Evolutionary conservation across 64 coral and sea anemone genomes (phyloP).

Genomic region (Pocillopora damicornis): DNA sequence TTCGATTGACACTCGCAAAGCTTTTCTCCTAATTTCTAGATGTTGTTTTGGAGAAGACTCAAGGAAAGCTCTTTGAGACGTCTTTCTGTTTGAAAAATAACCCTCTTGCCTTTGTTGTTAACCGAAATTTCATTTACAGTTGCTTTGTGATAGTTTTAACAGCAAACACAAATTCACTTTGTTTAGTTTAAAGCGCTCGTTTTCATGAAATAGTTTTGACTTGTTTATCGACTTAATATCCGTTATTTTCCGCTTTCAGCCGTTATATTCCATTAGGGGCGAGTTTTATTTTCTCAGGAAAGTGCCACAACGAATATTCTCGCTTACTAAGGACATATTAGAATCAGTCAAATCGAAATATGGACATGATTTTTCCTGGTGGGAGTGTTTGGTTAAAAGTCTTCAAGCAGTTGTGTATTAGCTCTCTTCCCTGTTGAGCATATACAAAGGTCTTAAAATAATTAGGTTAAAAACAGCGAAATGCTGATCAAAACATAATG

Average conservation of each 20-base stretch:
- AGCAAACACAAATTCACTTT: background rate
- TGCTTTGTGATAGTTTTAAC: background rate
- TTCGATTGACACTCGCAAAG: background rate
- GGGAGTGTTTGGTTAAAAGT: background rate
- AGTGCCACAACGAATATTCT: background rate
- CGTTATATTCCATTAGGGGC: background rate
- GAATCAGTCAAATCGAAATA: background rate
- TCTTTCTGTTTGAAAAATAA: background rate
- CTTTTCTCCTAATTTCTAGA: background rate
- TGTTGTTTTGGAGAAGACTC: background rate
- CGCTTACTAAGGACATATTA: background rate
- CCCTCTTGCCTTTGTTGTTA: background rate
- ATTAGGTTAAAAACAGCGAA: background rate
- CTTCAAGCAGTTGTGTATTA: background rate
- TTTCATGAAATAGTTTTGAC: background rate
- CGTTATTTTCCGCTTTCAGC: background rate
- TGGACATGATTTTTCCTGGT: background rate
- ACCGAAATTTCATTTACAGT: background rate
- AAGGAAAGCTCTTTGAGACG: background rate
- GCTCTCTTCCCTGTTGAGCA: background rate
- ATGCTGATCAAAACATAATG: background rate
- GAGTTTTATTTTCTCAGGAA: background rate
- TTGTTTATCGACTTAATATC: slow-evolving; percentile 27
- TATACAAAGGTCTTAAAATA: slow-evolving; percentile 6
- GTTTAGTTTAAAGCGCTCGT: background rate